Base-by-base conservation (phyloP, 2,888 invertebrate genomes). In the Drosophila algonquin region DNA sequence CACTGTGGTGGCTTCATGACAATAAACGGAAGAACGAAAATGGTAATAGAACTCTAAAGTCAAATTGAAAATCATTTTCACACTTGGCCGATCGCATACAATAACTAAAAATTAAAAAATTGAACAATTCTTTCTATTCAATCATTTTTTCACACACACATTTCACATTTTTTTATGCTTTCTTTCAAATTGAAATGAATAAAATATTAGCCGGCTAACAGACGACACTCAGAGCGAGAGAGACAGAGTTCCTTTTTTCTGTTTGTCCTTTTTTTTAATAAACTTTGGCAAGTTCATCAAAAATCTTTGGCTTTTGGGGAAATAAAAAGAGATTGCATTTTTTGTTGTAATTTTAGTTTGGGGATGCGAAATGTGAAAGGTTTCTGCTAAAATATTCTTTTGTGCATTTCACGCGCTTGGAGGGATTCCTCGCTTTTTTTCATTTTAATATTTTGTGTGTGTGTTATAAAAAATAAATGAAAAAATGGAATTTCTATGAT, bases 31-130 rank as follows among this genome's bases (percentile, higher is more conserved):
- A 50, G 12, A 24, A 27, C 14, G 27, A 27, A 12, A 50, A 51
- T 27, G 14, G 8, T 2, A 46, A 57, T 57, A 48, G n/a, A 51
- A 57, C 46, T 30, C 14, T 12, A 46, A 55, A 63, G 30, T 57
- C 57, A 16, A 63, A 63, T 47, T 52, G 55, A 67, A 65, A 73
- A 51, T 46, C 47, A 73, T 65, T 72, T 72, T 72, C 65, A 73
- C 72, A 72, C 72, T 74, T 73, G 74, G 58, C 40, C 51, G 74
- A 72, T 74, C 74, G 74, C 44, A 74, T 65, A 65, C 74, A 72
- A 72, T 73, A 73, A 65, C 55, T 59, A 52, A 72, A 68, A 72
- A 65, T 73, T 58, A 32, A 52, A 72, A 68, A 72, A 65, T 73
- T 58, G 44, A 54, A 51, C 57, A 27, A 45, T 68, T 68, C 69